Percentiles rank a stretch among this genome's conserved stretches.
Evolutionary conservation across 1,140 invertebrate species (phyloP).

Genomic region (Rhagoletis pomonella): DNA sequence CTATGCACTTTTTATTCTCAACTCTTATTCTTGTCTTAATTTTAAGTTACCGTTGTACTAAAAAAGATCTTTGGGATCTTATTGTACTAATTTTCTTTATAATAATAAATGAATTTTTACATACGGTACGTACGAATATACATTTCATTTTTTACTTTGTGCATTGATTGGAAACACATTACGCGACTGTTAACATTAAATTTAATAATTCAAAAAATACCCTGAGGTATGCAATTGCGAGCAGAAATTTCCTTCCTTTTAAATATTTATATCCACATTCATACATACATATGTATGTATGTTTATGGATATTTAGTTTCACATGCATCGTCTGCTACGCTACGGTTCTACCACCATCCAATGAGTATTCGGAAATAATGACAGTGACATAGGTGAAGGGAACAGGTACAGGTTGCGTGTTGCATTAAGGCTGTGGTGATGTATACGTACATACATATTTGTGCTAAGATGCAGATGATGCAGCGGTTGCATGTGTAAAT

Average conservation of each 20-base stretch:
- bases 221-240: background rate
- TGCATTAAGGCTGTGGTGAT: background rate
- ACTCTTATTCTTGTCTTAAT: no score
- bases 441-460: background rate
- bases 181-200: constrained; percentile 37
- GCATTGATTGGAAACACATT: background rate
- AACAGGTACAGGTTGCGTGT: constrained; percentile 46
- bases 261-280: background rate
- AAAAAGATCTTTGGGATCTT: no score
- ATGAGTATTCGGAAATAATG: background rate
- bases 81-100: no score
- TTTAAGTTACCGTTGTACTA: no score
- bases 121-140: no score
- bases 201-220: background rate
- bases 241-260: background rate
- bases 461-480: constrained; percentile 32
- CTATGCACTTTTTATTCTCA: no score
- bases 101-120: no score
- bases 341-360: background rate
- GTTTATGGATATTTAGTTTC: no score
- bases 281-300: background rate
- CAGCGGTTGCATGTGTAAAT: constrained; percentile 20
- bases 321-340: background rate
- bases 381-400: constrained; percentile 43
- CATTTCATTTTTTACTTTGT: background rate